Base-by-base conservation (phyloP, 2,888 invertebrate genomes). In the Gymnocheta viridis region DNA sequence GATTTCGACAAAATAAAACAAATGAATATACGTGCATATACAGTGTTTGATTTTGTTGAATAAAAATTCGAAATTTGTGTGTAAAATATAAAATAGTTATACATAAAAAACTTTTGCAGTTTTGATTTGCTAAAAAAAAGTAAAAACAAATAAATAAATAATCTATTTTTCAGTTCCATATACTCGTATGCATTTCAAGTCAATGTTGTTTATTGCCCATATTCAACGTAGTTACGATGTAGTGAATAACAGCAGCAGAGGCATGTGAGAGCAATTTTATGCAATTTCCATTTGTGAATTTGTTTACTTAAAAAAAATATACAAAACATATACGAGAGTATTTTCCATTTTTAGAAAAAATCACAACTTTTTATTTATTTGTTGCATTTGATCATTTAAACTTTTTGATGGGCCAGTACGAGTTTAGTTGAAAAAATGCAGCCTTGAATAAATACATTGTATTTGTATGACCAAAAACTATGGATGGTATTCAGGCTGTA, bases 271-370 rank as follows among this genome's bases (percentile, higher is more conserved):
- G 56, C 81, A 67, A 62, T 84, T 73, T 82, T 72, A 77, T 73
- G 80, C 56, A 85, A 85, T 85, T 86, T 74, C 82, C 80, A 85
- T 85, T 86, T 86, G 82, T 77, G 80, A 85, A 85, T 82, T 85
- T 86, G 85, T 80, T 86, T 85, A 78, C 64, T 81, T 35, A n/a
- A 29, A 22, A 32, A 60, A 67, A 22, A 58, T 4, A 69, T 24
- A 49, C 38, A 60, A 38, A 17, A 17, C 19, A 7, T 60, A 24
- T 47, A n/a, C n/a, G n/a, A 49, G n/a, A 49, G 14, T 69, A 58
- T 67, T 56, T 56, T 66, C 66, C 62, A 62, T 51, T 70, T 70
- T 19, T 12, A 24, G 29, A 5, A 10, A 51, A 67, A 62, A 79
- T 35, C 47, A 24, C 19, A 58, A 22, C 35, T 47, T 44, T 58